Evolutionary conservation across 2,888 invertebrate species (phyloP).

Genomic region (Drosophila quinaria): DNA sequence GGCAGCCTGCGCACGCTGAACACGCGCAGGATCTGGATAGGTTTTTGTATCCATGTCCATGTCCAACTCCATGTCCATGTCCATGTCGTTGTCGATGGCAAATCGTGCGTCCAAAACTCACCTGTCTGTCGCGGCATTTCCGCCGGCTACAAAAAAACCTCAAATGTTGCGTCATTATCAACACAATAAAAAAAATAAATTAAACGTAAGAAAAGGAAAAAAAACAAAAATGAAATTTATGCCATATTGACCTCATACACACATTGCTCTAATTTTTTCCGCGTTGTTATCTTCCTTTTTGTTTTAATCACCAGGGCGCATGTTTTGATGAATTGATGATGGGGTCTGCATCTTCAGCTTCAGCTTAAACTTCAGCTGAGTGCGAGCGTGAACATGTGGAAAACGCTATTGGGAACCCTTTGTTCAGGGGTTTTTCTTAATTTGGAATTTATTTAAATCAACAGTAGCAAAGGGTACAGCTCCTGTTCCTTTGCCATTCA

Average conservation of each 20-base stretch:
- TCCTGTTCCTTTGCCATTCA: slow-evolving; percentile 20
- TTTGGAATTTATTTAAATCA: slow-evolving; percentile 82
- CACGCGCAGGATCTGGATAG: slow-evolving; percentile 72
- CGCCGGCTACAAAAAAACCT: slow-evolving; percentile 72
- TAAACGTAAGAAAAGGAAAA: background rate
- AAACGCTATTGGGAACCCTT: slow-evolving; percentile 61
- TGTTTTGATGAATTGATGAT: slow-evolving; percentile 84
- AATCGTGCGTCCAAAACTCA: slow-evolving; percentile 62
- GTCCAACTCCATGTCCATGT: slow-evolving; percentile 12
- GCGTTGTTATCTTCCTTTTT: slow-evolving; percentile 70
- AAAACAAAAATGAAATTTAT: slow-evolving; percentile 65
- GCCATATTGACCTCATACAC: slow-evolving; percentile 76
- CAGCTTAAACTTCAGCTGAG: background rate
- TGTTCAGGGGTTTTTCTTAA: slow-evolving; percentile 71
- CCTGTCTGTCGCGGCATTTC: slow-evolving; percentile 73
- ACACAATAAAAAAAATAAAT: slow-evolving; percentile 20
- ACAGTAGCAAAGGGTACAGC: slow-evolving; percentile 56
- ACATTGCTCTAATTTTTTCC: slow-evolving; percentile 82
- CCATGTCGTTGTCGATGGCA: slow-evolving; percentile 26
- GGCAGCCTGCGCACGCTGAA: slow-evolving; percentile 57
- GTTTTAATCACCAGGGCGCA: slow-evolving; percentile 57
- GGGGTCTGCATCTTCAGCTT: slow-evolving; percentile 67
- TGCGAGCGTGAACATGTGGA: slow-evolving; percentile 43
- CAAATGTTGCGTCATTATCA: slow-evolving; percentile 80
- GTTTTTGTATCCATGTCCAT: slow-evolving; percentile 13